These are phyloP conservation scores for Ormyrus nitidulus DNA, from an alignment of 2,888 invertebrate genomes.

Conservation along the genomic window DNA sequence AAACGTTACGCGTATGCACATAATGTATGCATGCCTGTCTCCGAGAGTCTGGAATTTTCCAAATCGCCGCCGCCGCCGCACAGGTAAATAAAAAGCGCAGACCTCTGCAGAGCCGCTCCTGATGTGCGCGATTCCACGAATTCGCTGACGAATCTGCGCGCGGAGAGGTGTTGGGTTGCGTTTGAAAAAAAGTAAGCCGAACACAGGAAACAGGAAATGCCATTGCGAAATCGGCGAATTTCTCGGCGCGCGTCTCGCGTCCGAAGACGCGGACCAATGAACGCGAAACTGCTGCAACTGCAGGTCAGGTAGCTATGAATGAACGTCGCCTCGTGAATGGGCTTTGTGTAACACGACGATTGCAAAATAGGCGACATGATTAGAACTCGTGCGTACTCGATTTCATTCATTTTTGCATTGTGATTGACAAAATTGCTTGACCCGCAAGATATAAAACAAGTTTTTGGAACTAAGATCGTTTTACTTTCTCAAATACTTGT, in stretches of 20 bases:
- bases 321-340: constrained; percentile 37
- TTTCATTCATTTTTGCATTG: constrained; percentile 19
- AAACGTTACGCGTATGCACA: too few species aligned
- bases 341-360: constrained; percentile 19
- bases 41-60: too few species aligned
- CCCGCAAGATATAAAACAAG: too few species aligned
- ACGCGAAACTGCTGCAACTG: constrained; percentile 11
- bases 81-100: not conserved
- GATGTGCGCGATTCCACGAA: constrained; percentile 59
- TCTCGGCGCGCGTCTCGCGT: constrained; percentile 59
- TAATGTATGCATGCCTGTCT: too few species aligned
- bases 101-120: not conserved
- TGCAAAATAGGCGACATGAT: not conserved
- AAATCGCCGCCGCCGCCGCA: too few species aligned
- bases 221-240: constrained; percentile 65
- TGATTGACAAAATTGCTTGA: not conserved
- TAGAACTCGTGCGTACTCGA: not conserved
- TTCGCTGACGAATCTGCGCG: constrained; percentile 63
- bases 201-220: constrained; percentile 69
- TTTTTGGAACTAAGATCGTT: too few species aligned
- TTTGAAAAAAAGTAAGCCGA: constrained; percentile 46
- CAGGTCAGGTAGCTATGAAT: constrained; percentile 26
- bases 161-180: constrained; percentile 61
- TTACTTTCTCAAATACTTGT: too few species aligned
- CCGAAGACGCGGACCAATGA: constrained; percentile 30